Conservation (phyloP, 2,888 invertebrate species). For the Horisme vitalbata region DNA sequence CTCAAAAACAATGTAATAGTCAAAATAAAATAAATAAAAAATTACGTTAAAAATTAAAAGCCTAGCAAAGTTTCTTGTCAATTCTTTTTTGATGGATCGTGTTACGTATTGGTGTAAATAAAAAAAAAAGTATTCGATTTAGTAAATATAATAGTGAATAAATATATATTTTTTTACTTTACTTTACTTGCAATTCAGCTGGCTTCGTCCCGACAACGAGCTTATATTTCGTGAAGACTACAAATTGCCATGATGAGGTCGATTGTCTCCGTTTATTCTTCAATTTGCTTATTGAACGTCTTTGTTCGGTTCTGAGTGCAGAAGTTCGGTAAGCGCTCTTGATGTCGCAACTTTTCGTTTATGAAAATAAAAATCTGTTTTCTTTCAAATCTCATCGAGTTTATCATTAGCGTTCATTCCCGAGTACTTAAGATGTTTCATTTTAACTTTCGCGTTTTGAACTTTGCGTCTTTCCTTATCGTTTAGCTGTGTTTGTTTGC, state of each 20-base stretch:
- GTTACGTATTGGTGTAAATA: no score
- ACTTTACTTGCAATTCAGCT: no score
- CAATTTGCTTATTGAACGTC: slow-evolving; percentile 50
- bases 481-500: slow-evolving; percentile 2
- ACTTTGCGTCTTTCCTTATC: slow-evolving; percentile 7
- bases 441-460: slow-evolving; percentile 14
- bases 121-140: no score
- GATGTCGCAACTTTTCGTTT: slow-evolving; percentile 23
- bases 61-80: no score
- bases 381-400: slow-evolving; percentile 23
- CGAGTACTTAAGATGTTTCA: slow-evolving; percentile 6
- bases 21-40: no score
- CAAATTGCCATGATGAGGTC: slow-evolving; percentile 54
- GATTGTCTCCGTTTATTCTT: slow-evolving; percentile 59
- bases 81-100: no score
- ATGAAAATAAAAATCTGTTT: slow-evolving; percentile 26
- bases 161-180: no score
- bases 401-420: slow-evolving; percentile 31
- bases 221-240: slow-evolving; percentile 63
- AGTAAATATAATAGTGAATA: no score
- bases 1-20: no score
- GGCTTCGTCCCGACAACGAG: no score
- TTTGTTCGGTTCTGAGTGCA: slow-evolving; percentile 29
- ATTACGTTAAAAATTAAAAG: no score
- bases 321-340: slow-evolving; percentile 25